These are phyloP conservation scores for Phyto melanocephala DNA, from an alignment of 2,888 invertebrate species.

Conservation along the genomic window DNA sequence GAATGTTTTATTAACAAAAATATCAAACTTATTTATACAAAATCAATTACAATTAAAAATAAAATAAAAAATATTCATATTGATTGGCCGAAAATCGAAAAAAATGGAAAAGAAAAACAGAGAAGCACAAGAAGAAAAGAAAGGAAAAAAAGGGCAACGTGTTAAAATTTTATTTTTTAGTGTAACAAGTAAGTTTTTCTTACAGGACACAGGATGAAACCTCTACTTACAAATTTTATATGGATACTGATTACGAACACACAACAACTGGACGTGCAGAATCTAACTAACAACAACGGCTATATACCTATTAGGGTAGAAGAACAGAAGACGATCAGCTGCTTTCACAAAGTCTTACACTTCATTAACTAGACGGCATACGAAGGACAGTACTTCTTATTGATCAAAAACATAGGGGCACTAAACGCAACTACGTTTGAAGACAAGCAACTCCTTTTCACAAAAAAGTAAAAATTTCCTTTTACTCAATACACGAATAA, in stretches of 20 bases:
- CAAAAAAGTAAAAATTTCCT: slow-evolving; percentile 39
- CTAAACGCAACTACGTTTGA: slow-evolving; percentile 2
- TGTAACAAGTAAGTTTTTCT: no score
- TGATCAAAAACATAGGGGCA: neutral
- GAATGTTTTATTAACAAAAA: no score
- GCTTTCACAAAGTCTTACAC: neutral
- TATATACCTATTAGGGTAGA: neutral
- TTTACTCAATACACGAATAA: slow-evolving; percentile 20
- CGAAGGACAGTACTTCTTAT: neutral
- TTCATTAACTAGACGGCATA: neutral
- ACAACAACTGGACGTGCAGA: neutral
- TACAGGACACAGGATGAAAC: no score
- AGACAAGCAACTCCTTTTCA: slow-evolving; percentile 24
- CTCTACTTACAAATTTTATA: neutral
- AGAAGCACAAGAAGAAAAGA: no score
- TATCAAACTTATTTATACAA: no score
- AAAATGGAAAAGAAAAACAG: no score
- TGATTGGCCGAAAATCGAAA: no score
- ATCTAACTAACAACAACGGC: neutral
- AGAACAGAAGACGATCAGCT: neutral
- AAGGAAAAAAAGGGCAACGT: no score
- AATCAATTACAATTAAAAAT: no score
- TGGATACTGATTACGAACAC: neutral
- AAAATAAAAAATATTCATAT: no score
- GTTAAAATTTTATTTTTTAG: no score